These are phyloP conservation scores for Hypotaenidia philippensis DNA, from an alignment of 2,797 vertebrate species.

Conservation along the genomic window DNA sequence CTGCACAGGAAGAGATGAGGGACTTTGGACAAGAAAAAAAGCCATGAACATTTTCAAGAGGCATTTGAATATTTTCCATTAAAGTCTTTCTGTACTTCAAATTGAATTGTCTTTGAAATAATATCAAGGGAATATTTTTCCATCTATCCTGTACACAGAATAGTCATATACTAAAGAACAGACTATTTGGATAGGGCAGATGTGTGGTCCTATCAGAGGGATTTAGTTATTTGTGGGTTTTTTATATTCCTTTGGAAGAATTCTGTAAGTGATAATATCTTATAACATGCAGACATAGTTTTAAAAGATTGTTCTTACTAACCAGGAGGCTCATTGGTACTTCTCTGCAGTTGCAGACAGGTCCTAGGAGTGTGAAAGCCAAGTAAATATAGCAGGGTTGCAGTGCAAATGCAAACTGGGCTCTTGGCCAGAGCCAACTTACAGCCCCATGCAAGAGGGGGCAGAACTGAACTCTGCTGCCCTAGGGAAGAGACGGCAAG, in stretches of 20 bases:
- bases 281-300: neutral
- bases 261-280: neutral
- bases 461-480: no score
- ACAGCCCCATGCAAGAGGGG: no score
- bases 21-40: neutral
- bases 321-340: neutral
- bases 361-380: neutral
- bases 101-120: neutral
- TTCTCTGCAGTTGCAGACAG: neutral
- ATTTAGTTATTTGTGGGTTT: accelerated
- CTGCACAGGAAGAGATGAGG: neutral
- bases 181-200: neutral
- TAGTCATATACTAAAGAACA: neutral
- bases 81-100: neutral
- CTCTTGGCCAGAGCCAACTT: neutral
- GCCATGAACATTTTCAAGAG: neutral
- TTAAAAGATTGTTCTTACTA: neutral
- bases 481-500: no score
- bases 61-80: neutral
- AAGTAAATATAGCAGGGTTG: neutral
- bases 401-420: neutral
- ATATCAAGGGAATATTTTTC: neutral
- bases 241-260: neutral
- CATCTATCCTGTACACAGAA: neutral
- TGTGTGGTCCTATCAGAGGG: neutral